phyloP scores from a whole-genome alignment of 2,797 vertebrate species.

The Catostomus latipinnis region DNA sequence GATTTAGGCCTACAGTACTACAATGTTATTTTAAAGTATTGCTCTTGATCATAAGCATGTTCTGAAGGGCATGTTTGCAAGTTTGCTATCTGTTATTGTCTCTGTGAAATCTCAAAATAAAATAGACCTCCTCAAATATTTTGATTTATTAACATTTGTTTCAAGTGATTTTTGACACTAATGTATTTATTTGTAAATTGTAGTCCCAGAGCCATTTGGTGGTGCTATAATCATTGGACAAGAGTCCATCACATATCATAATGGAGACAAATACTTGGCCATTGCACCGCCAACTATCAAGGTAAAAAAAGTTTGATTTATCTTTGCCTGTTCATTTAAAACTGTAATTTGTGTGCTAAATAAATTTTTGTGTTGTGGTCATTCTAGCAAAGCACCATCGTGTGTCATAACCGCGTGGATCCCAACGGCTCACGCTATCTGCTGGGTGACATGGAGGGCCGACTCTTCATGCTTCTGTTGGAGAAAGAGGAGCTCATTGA shows the following conservation, averaged over 20 bases:
- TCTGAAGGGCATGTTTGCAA: too few species aligned
- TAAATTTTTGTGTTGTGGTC: neutral
- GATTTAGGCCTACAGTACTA: too few species aligned
- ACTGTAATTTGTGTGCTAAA: neutral
- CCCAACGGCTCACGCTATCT: conserved; percentile 95
- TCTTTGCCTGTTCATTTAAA: neutral
- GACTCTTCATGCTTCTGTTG: conserved; percentile 96
- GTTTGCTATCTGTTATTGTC: too few species aligned
- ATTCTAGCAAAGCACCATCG: conserved; percentile 95
- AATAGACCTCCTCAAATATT: too few species aligned
- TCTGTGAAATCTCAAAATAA: too few species aligned
- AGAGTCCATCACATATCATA: conserved; percentile 98
- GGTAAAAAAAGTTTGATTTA: conserved; percentile 74
- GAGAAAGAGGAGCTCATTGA: conserved; percentile 99
- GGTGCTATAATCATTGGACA: conserved; percentile 98
- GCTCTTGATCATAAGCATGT: too few species aligned
- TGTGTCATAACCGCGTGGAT: conserved; percentile 98
- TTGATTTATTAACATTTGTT: too few species aligned
- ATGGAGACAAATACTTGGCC: conserved; percentile 96
- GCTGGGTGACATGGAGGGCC: conserved; percentile 97
- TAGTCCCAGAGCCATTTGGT: conserved; percentile 97
- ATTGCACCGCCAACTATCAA: conserved; percentile 98
- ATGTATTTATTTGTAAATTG: conserved; percentile 39
- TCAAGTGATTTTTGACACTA: neutral
- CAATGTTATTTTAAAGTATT: too few species aligned